These are phyloP conservation scores for Meloidogyne floridensis DNA, from an alignment of 1,140 invertebrate genomes.

Conservation along the genomic window DNA sequence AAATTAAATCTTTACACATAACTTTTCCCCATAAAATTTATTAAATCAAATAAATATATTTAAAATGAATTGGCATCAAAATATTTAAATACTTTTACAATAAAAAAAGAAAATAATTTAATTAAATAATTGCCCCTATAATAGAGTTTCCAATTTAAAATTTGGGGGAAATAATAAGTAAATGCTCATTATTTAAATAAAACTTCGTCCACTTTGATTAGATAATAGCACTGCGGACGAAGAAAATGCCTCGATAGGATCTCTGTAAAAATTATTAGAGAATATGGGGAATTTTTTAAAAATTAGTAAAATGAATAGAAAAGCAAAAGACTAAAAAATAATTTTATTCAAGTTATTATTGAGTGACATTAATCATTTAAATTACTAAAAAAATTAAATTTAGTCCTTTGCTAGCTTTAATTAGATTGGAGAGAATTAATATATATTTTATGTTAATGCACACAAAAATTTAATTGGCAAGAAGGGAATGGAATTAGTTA, in stretches of 20 bases:
- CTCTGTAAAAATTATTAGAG: not conserved
- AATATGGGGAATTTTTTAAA: not conserved
- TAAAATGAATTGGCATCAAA: too few species aligned
- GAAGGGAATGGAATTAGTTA: not conserved
- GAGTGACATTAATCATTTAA: not conserved
- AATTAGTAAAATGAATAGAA: not conserved
- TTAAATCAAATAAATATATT: too few species aligned
- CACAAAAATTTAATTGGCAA: not conserved
- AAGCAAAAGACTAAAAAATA: not conserved
- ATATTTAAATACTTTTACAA: too few species aligned
- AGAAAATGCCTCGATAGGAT: not conserved
- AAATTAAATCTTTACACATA: too few species aligned
- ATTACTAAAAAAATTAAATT: not conserved
- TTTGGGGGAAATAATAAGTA: not conserved
- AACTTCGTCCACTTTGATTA: not conserved
- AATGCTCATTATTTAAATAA: not conserved
- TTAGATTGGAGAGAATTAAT: too few species aligned
- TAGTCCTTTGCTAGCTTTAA: not conserved
- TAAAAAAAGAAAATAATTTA: too few species aligned
- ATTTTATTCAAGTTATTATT: too few species aligned
- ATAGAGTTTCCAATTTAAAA: not conserved
- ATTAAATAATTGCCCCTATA: too few species aligned
- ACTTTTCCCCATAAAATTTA: too few species aligned
- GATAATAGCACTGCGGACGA: not conserved
- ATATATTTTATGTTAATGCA: not conserved